A percentile compares a stretch with the other conserved stretches of the same genome.
These are phyloP conservation scores for Heliangelus exortis DNA, from an alignment of 2,797 vertebrate species.

Conservation along the genomic window DNA sequence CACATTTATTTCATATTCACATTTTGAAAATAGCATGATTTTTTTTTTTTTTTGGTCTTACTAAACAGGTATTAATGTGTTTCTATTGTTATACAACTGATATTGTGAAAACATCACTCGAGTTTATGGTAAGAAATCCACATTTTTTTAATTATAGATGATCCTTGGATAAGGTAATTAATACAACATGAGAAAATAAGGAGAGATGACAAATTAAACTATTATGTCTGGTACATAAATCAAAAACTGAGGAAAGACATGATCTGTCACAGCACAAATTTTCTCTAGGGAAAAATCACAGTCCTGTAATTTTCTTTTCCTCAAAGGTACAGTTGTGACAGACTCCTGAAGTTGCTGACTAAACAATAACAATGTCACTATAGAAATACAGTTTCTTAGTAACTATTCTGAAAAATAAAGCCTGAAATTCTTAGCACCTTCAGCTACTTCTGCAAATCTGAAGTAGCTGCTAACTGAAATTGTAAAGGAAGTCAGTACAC, in stretches of 20 bases:
- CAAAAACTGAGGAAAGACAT: neutral
- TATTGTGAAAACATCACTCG: neutral
- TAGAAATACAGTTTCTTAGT: slow-evolving; percentile 5
- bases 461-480: neutral
- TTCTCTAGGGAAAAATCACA: neutral
- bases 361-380: slow-evolving; percentile 12
- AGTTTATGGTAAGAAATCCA: neutral
- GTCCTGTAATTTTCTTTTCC: slow-evolving; percentile 31
- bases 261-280: slow-evolving; percentile 22
- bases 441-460: neutral
- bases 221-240: neutral
- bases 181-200: neutral
- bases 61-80: neutral
- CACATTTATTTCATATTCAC: neutral
- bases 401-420: neutral
- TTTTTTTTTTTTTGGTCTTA: neutral
- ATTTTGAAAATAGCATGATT: neutral
- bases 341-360: slow-evolving; percentile 33
- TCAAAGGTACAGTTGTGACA: slow-evolving; percentile 21
- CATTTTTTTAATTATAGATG: neutral
- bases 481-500: neutral
- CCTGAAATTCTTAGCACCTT: neutral
- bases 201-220: neutral
- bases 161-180: neutral
- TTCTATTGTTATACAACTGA: neutral